Base-by-base conservation (phyloP, 1,140 invertebrate genomes). In the Sycobia sp. region DNA sequence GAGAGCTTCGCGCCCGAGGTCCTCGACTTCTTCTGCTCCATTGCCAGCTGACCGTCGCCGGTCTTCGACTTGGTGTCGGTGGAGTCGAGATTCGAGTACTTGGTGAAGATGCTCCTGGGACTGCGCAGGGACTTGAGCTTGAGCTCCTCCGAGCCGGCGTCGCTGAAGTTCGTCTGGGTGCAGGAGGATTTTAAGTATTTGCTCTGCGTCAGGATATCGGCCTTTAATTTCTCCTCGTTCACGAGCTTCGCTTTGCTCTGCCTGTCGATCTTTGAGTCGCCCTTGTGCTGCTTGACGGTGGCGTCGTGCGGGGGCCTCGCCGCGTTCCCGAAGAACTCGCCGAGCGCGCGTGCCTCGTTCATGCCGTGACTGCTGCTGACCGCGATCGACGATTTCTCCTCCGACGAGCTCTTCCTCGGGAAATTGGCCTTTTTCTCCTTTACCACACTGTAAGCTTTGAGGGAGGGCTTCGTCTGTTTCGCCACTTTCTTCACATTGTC, bases 131-230 rank as follows among this genome's bases (percentile, higher is more conserved):
- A 7, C 29, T 32, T 16, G 27, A n/a, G n/a, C n/a, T 4, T 14
- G 1, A 11, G 5, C 23, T 22, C 2, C 3, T 41, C 36, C n/a
- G 29, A 13, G 0, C 47, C 43, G n/a, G 38, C n/a, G 10, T 55
- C 60, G 16, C 23, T 27, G 0, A 29, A 7, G 39, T 55, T 16
- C 9, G 34, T 20, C 8, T 62, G 27, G 0, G 20, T 10, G 1
- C 38, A 20, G 1, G 53, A 22, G 5, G 60, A 47, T 16, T 62
- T 62, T 3, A 62, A 23, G 5, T 41, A 51, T 5, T 56, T 36
- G 10, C 57, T 63, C n/a, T 27, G 46, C n/a, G 57, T 9, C 0
- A 51, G 2, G 3, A 63, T n/a, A 4, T 63, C 54, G 11, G 22
- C 18, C 2, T 50, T 27, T 1, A 57, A 36, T 2, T 50, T 22